These are phyloP conservation scores for Thripadectes ignobilis DNA, from an alignment of 2,797 vertebrate species.

Conservation along the genomic window DNA sequence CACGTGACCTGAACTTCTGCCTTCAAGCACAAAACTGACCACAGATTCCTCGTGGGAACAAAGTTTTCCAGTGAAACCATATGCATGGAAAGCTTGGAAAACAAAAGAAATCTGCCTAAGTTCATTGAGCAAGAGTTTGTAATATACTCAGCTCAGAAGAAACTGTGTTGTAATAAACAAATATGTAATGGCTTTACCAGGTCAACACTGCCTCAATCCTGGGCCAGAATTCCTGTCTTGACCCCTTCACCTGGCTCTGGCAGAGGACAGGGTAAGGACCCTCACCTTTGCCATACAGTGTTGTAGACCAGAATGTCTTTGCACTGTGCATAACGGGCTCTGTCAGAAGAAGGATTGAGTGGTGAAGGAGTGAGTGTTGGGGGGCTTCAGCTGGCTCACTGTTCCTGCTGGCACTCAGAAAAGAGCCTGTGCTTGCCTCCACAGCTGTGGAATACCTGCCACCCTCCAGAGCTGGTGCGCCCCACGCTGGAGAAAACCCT, in stretches of 20 bases:
- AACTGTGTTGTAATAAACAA: neutral
- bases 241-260: neutral
- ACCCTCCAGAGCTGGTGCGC: slow-evolving; percentile 82
- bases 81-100: slow-evolving; percentile 10
- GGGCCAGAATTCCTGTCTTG: neutral
- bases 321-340: neutral
- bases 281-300: neutral
- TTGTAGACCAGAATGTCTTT: neutral
- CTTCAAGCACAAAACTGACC: slow-evolving; percentile 18
- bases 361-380: neutral
- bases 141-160: neutral
- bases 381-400: neutral
- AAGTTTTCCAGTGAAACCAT: slow-evolving; percentile 53
- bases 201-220: neutral
- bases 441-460: slow-evolving; percentile 91
- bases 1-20: neutral
- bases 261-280: neutral
- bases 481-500: slow-evolving; percentile 87
- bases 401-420: neutral
- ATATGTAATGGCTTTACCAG: neutral
- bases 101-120: neutral
- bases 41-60: slow-evolving; percentile 34
- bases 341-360: neutral
- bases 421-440: neutral
- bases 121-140: slow-evolving; percentile 2